A percentile compares a stretch with the other conserved stretches of the same genome.
phyloP scores from a whole-genome alignment of 2,113 vertebrate genomes.

The Gnathonemus longibarbis region DNA sequence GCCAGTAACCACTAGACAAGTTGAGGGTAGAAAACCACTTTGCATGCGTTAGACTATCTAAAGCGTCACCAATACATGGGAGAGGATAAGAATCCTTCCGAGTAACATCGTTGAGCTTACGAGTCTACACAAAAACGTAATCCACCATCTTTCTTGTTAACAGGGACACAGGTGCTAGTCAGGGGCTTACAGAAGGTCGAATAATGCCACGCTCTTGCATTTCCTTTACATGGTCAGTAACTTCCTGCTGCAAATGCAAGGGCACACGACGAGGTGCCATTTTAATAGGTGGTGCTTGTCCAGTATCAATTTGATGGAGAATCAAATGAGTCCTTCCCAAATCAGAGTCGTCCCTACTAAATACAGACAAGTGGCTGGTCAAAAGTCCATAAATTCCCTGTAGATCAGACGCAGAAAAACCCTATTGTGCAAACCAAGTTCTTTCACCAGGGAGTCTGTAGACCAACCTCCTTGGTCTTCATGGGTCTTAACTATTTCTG shows the following conservation, averaged over 20 bases:
- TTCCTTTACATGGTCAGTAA: background rate
- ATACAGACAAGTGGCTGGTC: background rate
- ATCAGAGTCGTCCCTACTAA: background rate
- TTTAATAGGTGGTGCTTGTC: background rate
- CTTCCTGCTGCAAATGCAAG: constrained; percentile 16
- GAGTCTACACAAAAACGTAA: background rate
- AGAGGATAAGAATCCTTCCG: constrained; percentile 11
- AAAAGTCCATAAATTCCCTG: no score
- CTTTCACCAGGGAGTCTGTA: no score
- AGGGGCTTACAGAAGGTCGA: background rate
- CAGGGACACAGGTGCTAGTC: background rate
- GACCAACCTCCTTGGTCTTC: no score
- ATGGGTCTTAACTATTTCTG: no score
- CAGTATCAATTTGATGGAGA: constrained; percentile 1
- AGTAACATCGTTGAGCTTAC: constrained; percentile 11
- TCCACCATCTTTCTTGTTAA: background rate
- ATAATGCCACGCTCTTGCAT: background rate
- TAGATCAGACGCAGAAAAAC: no score
- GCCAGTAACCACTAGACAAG: constrained; percentile 7
- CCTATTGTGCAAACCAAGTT: no score
- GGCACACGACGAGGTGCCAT: background rate
- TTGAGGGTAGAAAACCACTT: constrained; percentile 9
- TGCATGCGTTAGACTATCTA: background rate
- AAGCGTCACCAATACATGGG: background rate
- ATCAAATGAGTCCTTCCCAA: background rate